Conservation (phyloP, 2,113 vertebrate species). For the Plestiodon gilberti region DNA sequence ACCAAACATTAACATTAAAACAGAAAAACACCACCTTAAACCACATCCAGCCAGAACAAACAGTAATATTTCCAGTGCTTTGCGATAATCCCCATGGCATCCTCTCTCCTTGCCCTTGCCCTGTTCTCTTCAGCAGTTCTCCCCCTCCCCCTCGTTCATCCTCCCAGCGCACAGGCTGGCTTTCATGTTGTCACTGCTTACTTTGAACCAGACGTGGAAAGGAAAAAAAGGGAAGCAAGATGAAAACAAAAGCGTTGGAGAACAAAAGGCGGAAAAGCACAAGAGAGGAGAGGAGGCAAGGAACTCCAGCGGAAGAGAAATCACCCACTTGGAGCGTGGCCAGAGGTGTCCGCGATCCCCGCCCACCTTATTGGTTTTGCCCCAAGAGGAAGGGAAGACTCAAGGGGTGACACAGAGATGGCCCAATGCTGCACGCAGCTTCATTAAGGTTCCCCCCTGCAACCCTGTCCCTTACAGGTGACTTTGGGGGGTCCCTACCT, state of each 20-base stretch:
- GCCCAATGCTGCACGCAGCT: neutral
- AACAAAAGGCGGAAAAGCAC: constrained; percentile 26
- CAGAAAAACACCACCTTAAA: neutral
- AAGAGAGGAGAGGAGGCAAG: constrained; percentile 24
- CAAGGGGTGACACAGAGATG: neutral
- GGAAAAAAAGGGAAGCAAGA: constrained; percentile 22
- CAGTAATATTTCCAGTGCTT: neutral
- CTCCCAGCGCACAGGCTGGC: fast-evolving
- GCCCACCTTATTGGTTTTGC: neutral
- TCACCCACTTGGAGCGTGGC: neutral
- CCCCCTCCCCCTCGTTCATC: neutral
- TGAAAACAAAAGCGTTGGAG: neutral
- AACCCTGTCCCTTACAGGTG: neutral
- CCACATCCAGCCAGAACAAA: neutral
- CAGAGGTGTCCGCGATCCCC: neutral
- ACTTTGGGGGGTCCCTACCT: constrained; percentile 79
- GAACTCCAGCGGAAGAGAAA: neutral
- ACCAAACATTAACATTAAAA: neutral
- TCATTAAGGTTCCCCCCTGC: fast-evolving
- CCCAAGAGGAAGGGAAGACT: fast-evolving
- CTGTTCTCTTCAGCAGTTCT: neutral
- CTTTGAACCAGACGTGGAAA: constrained; percentile 25
- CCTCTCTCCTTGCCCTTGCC: constrained; percentile 6
- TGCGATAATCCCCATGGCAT: neutral
- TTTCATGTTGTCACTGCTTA: fast-evolving